Evolutionary conservation across 2,888 invertebrate species (phyloP).

Genomic region (Drosophila mulleri): DNA sequence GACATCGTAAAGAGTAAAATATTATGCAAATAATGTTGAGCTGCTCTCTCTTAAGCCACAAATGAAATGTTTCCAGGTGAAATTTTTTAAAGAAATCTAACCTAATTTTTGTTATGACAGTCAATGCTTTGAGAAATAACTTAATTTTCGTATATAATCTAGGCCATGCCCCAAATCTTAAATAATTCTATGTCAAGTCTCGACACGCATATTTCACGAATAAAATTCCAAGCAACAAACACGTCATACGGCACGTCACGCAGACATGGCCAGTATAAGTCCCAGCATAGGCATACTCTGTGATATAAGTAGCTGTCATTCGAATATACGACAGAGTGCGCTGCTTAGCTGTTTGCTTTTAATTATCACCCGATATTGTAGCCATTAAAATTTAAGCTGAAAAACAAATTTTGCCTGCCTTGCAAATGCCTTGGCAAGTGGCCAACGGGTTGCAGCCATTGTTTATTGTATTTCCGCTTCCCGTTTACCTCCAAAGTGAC

Average conservation of each 20-base stretch:
- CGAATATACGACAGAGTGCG: neutral
- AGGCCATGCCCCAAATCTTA: conserved; percentile 6
- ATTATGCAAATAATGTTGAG: neutral
- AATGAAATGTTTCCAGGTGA: neutral
- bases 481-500: conserved; percentile 43
- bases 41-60: neutral
- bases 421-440: conserved; percentile 53
- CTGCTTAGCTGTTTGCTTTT: conserved; percentile 11
- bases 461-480: conserved; percentile 46
- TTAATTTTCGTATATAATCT: neutral
- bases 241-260: conserved; percentile 7
- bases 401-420: conserved; percentile 29
- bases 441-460: conserved; percentile 45
- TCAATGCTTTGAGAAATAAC: neutral
- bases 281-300: neutral
- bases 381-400: conserved; percentile 31
- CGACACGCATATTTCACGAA: conserved; percentile 9
- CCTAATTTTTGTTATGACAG: neutral
- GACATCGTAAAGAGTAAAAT: too few relatives aligned
- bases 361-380: conserved; percentile 25
- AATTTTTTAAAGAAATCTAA: neutral
- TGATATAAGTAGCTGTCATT: neutral
- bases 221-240: neutral
- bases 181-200: conserved; percentile 4
- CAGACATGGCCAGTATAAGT: neutral